phyloP scores from a whole-genome alignment of 1,140 invertebrate genomes.

The Drosophila saltans region DNA sequence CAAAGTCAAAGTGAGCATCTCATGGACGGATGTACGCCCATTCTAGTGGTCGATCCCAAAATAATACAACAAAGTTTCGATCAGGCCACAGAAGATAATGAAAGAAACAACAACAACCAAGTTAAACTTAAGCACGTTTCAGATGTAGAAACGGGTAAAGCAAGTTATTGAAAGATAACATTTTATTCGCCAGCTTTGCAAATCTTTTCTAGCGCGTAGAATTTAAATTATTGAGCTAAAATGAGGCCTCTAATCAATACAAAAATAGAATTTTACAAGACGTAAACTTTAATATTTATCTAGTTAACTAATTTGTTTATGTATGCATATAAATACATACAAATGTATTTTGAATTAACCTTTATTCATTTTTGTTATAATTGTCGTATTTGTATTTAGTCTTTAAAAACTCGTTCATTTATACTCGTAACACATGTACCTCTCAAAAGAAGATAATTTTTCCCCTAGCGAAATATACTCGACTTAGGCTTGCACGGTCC shows the following conservation, averaged over 20 bases:
- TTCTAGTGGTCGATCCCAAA: constrained; percentile 84
- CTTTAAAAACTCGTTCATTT: too few species aligned
- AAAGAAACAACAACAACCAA: constrained; percentile 38
- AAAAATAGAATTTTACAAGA: constrained; percentile 51
- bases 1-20: constrained; percentile 86
- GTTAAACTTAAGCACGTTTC: constrained; percentile 73
- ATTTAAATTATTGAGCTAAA: constrained; percentile 61
- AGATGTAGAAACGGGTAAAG: constrained; percentile 79
- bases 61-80: constrained; percentile 68
- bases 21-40: constrained; percentile 88
- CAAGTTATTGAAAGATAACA: constrained; percentile 63
- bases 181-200: neutral
- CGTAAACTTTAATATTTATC: constrained; percentile 56
- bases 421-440: too few species aligned
- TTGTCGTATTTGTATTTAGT: constrained; percentile 22
- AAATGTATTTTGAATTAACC: too few species aligned
- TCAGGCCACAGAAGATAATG: constrained; percentile 64
- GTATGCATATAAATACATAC: too few species aligned
- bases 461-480: too few species aligned
- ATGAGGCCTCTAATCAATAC: constrained; percentile 61
- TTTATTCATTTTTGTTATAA: constrained; percentile 25
- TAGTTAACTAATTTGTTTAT: constrained; percentile 17
- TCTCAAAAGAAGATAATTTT: too few species aligned
- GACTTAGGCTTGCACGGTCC: too few species aligned
- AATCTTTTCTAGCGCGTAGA: constrained; percentile 39